Base-by-base conservation (phyloP, 2,888 invertebrate species). In the Scaptomyza parva region DNA sequence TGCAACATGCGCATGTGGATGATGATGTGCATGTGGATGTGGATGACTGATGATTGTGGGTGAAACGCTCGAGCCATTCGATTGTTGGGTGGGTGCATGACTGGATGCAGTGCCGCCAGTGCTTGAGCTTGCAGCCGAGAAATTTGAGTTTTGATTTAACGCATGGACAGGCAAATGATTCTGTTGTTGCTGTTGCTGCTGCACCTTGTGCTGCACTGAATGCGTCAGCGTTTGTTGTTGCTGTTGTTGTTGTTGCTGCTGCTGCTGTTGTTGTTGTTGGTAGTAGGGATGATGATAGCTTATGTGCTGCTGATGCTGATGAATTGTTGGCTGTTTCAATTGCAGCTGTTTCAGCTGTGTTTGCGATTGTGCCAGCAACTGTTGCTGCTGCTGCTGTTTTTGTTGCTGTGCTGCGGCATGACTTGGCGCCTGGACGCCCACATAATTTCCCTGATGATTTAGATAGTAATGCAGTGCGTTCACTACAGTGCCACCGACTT, bases 41-140 rank as follows among this genome's bases (percentile, higher is more conserved):
- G 47, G 70, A 39, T 74, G 75, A 55, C 70, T 74, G 48, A 85
- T 78, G 43, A 85, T 83, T 57, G 89, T 88, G 65, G 89, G 90
- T 26, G 90, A 90, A n/a, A 90, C 75, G 70, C 90, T 90, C 53
- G 90, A 90, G 37, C 89, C 87, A 41, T 90, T 90, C 3, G 90
- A 90, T 58, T 89, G 89, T 61, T 90, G 90, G 24, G 90, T 90
- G 45, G 90, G 90, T 44, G 90, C 90, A 77, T 90, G 90, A 69
- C 90, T 90, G 68, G 90, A 90, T 14, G 88, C 87, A 53, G 89
- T 89, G 60, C 90, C 89, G 30, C 90, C 90, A n/a, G 90, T 90
- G 51, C 90, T 90, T 22, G 88, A 89, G 41, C 90, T 90, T 51
- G 90, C 90, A 30, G 90, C 90, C 52, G 90, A 90, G 65, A 90